Percentiles rank a stretch among this genome's conserved stretches.
phyloP scores from a whole-genome alignment of 2,797 vertebrate species.

The Alauda arvensis region DNA sequence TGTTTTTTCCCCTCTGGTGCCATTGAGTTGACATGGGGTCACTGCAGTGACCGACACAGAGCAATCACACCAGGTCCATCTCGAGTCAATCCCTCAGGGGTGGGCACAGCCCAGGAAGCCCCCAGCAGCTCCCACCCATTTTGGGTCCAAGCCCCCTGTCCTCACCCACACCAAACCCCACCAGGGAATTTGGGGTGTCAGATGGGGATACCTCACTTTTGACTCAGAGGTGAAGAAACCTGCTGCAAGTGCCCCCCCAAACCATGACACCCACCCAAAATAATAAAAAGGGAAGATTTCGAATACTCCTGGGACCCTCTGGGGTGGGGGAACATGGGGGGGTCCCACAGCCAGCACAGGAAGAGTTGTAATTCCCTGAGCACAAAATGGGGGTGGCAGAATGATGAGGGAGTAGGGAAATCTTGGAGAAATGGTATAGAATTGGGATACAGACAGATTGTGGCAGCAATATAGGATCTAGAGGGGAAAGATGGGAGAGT shows the following conservation, averaged over 20 bases:
- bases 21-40: accelerated
- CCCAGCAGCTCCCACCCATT: neutral
- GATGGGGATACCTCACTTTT: neutral
- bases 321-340: neutral
- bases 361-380: neutral
- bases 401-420: neutral
- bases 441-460: neutral
- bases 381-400: neutral
- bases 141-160: neutral
- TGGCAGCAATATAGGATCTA: neutral
- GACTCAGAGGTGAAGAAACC: neutral
- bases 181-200: neutral
- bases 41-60: accelerated
- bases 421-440: no score
- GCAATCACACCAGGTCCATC: neutral
- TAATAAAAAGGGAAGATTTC: neutral
- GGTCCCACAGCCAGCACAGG: neutral
- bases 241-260: accelerated
- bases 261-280: neutral
- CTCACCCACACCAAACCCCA: neutral
- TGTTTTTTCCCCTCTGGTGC: neutral
- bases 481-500: neutral
- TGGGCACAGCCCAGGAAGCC: no score
- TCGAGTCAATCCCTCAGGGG: neutral
- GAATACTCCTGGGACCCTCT: neutral